Conservation (phyloP, 2,797 vertebrate genomes). For the Pipistrellus pygmaeus region DNA sequence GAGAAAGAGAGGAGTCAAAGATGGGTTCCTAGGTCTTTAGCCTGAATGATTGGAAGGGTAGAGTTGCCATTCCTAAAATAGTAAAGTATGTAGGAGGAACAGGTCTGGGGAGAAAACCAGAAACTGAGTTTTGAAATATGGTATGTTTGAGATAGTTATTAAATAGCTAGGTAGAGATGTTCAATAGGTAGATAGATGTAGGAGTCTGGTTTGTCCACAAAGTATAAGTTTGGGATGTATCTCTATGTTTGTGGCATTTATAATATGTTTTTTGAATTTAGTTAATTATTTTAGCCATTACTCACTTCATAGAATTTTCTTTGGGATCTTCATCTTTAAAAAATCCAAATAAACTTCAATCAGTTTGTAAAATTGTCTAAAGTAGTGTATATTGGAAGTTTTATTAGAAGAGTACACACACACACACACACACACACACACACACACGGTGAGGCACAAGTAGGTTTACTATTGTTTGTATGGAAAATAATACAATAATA, state of each 20-base stretch:
- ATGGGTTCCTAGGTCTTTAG: not conserved
- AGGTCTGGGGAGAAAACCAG: not conserved
- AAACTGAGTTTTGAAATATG: not conserved
- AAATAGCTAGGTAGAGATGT: not conserved
- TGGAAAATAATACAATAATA: not conserved
- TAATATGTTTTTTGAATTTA: not conserved
- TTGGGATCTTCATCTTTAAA: constrained; percentile 7
- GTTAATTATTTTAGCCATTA: constrained; percentile 4
- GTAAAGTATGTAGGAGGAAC: not conserved
- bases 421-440: too few species aligned
- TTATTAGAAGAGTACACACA: not conserved
- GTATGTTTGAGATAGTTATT: not conserved
- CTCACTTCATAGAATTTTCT: not conserved
- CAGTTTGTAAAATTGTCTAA: constrained; percentile 6
- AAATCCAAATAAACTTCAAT: not conserved
- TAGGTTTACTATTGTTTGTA: not conserved
- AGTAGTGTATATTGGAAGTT: not conserved
- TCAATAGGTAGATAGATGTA: not conserved
- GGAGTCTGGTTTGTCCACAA: not conserved
- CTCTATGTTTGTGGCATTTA: not conserved
- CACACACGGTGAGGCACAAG: not conserved
- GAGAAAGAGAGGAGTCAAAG: not conserved
- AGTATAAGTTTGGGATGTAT: not conserved
- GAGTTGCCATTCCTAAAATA: not conserved
- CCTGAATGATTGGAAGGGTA: not conserved